These are phyloP conservation scores for Clavelina lepadiformis DNA, from an alignment of 23 tunicate genomes.

Conservation along the genomic window DNA sequence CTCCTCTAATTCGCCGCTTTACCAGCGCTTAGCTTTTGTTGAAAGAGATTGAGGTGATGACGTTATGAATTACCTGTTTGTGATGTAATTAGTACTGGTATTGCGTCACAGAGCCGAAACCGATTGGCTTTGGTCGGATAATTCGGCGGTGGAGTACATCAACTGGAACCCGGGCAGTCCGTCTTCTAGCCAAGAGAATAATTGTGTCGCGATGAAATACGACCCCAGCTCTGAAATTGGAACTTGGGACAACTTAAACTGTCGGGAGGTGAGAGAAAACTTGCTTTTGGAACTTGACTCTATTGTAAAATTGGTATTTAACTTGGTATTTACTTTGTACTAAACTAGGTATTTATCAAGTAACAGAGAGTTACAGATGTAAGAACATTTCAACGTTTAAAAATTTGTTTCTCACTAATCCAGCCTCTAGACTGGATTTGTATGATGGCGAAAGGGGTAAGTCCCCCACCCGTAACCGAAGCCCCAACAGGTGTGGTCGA, in stretches of 20 bases:
- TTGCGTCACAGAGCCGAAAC: slow-evolving; percentile 19
- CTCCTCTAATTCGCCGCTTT: too few relatives aligned
- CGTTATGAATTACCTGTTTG: too few relatives aligned
- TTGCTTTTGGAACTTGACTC: too few relatives aligned
- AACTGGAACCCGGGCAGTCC: slow-evolving; percentile 72
- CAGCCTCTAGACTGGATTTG: slow-evolving; percentile 72
- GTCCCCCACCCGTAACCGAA: slow-evolving; percentile 43
- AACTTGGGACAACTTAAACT: slow-evolving; percentile 64
- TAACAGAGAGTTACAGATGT: too few relatives aligned
- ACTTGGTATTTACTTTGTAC: too few relatives aligned
- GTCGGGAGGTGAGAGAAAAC: slow-evolving; percentile 56
- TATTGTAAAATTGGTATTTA: too few relatives aligned
- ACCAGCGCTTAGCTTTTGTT: too few relatives aligned
- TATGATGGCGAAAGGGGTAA: slow-evolving; percentile 58
- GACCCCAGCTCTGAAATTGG: slow-evolving; percentile 41
- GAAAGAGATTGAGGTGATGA: too few relatives aligned
- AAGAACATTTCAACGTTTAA: too few relatives aligned
- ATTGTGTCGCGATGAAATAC: slow-evolving; percentile 66
- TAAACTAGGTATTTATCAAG: too few relatives aligned
- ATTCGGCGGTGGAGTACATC: slow-evolving; percentile 35
- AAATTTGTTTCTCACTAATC: too few relatives aligned
- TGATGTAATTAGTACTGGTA: too few relatives aligned
- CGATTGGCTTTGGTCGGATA: slow-evolving; percentile 80
- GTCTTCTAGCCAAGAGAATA: slow-evolving; percentile 18
- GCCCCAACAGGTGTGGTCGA: slow-evolving; percentile 74